Evolutionary conservation across 53 echinoderm and acorn worm species (phyloP), one percentile per base, ranked within the genome.

Genomic region (Mesocentrotus franciscanus): DNA sequence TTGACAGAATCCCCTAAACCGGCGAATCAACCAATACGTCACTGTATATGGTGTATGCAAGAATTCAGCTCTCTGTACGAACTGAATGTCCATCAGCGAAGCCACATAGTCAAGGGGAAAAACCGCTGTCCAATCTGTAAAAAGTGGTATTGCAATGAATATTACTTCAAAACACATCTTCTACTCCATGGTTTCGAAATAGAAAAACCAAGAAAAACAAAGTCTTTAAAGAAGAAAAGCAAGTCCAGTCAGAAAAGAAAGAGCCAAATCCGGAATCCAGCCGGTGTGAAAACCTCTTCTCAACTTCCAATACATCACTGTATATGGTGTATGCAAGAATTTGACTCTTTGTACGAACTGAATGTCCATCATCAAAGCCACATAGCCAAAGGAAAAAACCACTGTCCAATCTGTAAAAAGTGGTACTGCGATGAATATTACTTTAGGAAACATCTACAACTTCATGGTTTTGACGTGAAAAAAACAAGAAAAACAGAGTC

Each of bases 101-200:
- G n/a, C 59, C 87, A 87, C 34, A 34, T 87, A n/a, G 87, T 26
- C 32, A 12, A 39, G n/a, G 87, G 87, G 1, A 87, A n/a, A 56
- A 87, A 87, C 87, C 18, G 26, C 12, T 87, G 87, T 58, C 87
- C 87, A 27, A 22, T 87, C 57, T 87, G 87, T 58, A 87, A 87
- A 12, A 87, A 27, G 17, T 87, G 87, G 87, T 87, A 27, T 2
- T 4, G 26, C n/a, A 56, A 10, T 57, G 14, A 16, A 18, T 10
- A 27, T 29, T 57, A 27, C 58, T 57, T 87, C 1, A 56, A 29
- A n/a, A 56, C 1, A 56, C 87, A 87, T 27, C 87, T 84, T 56
- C 56, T 8, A 57, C 26, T 58, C n/a, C 87, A 87, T 87, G 58
- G 58, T 13, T 11, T 59, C n/a, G 27, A n/a, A 1, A 57, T 58